A percentile compares a stretch with the other conserved stretches of the same genome.
phyloP scores from a whole-genome alignment of 2,113 vertebrate species.

The Choloepus hoffmanni region DNA sequence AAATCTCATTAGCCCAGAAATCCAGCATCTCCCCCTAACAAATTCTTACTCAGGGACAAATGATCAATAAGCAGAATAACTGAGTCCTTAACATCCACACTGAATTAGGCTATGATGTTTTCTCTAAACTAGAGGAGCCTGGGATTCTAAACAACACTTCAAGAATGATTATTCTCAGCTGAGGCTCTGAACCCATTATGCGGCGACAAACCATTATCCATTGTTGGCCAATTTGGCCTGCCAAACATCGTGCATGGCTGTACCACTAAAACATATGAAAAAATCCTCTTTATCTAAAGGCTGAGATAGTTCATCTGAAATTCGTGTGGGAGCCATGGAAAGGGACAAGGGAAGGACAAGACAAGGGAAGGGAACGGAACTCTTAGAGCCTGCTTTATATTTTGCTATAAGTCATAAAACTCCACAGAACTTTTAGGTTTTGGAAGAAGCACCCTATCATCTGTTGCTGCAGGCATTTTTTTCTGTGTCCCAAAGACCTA shows the following conservation, averaged over 20 bases:
- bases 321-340: background rate
- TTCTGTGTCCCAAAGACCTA: background rate
- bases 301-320: background rate
- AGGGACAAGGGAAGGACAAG: background rate
- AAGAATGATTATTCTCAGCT: background rate
- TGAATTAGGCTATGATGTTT: background rate
- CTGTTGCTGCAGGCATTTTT: background rate
- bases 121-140: background rate
- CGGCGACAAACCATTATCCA: background rate
- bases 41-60: background rate
- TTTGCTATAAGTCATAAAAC: background rate
- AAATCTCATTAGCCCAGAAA: slow-evolving; percentile 56
- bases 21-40: background rate
- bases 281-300: background rate
- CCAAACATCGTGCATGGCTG: background rate
- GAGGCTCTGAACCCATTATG: background rate
- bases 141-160: background rate
- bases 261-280: slow-evolving; percentile 4
- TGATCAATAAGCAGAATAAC: slow-evolving; percentile 19
- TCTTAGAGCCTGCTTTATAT: background rate
- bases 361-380: background rate
- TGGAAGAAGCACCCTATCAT: background rate
- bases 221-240: background rate
- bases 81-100: background rate
- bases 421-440: background rate